Conservation (phyloP, 2,797 vertebrate genomes). For the Crossoptilon crossoptilon region DNA sequence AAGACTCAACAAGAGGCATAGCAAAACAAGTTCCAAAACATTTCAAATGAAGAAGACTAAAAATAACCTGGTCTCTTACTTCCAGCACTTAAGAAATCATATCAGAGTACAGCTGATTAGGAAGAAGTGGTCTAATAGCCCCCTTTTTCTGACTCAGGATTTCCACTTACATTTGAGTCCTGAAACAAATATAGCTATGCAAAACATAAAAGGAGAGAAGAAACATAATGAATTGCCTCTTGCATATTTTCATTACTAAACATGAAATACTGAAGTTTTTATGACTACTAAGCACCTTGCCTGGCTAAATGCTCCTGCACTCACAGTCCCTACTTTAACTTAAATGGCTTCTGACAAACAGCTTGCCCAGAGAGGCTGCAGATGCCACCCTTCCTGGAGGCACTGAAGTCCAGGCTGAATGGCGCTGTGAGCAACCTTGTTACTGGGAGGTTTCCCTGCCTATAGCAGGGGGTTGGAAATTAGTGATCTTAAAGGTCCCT, state of each 20-base stretch:
- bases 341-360: background rate
- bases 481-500: too few species aligned
- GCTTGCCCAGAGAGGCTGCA: too few species aligned
- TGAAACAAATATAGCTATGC: background rate
- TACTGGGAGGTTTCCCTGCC: too few species aligned
- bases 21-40: background rate
- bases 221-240: background rate
- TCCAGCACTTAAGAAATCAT: conserved; percentile 36
- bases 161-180: background rate
- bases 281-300: conserved; percentile 1
- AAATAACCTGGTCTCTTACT: background rate
- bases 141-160: background rate
- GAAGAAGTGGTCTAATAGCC: background rate
- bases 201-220: background rate
- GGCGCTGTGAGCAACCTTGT: too few species aligned
- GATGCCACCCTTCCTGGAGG: too few species aligned
- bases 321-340: background rate
- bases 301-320: background rate
- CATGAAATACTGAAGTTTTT: background rate
- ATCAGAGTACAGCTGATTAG: background rate
- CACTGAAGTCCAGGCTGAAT: too few species aligned
- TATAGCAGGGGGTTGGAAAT: too few species aligned
- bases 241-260: background rate
- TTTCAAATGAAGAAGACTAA: background rate
- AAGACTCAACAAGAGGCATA: background rate